Evolutionary conservation across 1,140 invertebrate species (phyloP).

Genomic region (Macrosteles quadrilineatus): DNA sequence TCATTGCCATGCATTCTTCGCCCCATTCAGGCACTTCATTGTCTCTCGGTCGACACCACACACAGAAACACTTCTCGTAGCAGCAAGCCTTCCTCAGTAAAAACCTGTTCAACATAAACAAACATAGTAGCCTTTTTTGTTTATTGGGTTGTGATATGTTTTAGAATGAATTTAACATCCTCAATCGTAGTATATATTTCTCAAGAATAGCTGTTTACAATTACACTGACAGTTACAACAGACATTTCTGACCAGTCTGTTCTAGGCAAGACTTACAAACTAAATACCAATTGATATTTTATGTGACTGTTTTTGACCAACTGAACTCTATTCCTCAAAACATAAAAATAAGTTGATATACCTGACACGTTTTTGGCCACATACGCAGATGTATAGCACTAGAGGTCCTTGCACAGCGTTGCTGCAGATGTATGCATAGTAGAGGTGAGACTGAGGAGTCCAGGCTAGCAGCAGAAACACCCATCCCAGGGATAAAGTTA

Average conservation of each 20-base stretch:
- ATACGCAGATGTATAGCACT: slow-evolving; percentile 72
- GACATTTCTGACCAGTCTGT: too few relatives aligned
- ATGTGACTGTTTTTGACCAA: too few relatives aligned
- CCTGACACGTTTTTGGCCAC: slow-evolving; percentile 71
- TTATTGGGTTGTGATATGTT: too few relatives aligned
- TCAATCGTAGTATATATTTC: too few relatives aligned
- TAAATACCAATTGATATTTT: too few relatives aligned
- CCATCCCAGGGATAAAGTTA: slow-evolving; percentile 72
- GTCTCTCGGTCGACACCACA: slow-evolving; percentile 57
- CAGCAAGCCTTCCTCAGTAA: slow-evolving; percentile 75
- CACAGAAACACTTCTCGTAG: slow-evolving; percentile 56
- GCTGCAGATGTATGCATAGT: slow-evolving; percentile 71
- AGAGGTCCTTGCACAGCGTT: slow-evolving; percentile 72
- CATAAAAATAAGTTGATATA: too few relatives aligned
- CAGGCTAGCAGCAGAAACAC: slow-evolving; percentile 72
- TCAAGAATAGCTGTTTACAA: too few relatives aligned
- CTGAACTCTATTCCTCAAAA: too few relatives aligned
- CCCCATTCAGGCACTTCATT: slow-evolving; percentile 73
- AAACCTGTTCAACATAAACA: slow-evolving; percentile 50
- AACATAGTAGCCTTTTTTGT: neutral
- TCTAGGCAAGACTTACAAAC: too few relatives aligned
- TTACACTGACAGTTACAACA: too few relatives aligned
- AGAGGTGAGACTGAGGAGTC: slow-evolving; percentile 65
- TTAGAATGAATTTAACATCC: too few relatives aligned
- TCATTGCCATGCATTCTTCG: slow-evolving; percentile 67